phyloP scores from a whole-genome alignment of 2,888 invertebrate species.

The Prenolepis imparis region DNA sequence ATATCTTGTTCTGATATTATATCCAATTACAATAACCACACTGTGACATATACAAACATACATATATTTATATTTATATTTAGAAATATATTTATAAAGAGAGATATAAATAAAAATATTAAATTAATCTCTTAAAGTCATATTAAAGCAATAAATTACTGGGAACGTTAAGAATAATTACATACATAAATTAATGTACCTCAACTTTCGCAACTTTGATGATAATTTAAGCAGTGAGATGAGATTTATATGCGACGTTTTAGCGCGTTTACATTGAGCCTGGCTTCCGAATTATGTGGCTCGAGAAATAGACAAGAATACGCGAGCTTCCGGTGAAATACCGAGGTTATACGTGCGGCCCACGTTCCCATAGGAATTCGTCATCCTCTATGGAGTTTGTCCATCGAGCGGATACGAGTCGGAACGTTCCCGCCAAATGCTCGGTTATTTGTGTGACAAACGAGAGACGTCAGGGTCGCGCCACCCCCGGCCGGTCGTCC shows the following conservation, averaged over 20 bases:
- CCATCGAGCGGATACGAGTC: conserved; percentile 76
- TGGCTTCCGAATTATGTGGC: conserved; percentile 21
- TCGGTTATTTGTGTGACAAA: conserved; percentile 85
- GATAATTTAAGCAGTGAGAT: not conserved
- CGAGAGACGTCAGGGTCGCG: conserved; percentile 82
- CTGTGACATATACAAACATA: not conserved
- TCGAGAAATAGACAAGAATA: conserved; percentile 49
- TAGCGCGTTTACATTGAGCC: conserved; percentile 13
- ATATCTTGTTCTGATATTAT: not conserved
- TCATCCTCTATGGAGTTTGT: conserved; percentile 81
- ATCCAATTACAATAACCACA: not conserved
- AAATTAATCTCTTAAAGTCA: not conserved
- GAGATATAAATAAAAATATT: not conserved
- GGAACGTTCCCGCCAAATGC: conserved; percentile 82
- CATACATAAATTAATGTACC: not conserved
- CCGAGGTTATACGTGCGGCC: conserved; percentile 59
- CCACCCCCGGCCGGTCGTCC: conserved; percentile 61
- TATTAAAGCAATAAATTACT: not conserved
- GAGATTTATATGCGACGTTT: conserved; percentile 35
- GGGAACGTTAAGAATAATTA: not conserved
- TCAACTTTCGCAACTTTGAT: not conserved
- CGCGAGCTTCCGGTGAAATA: conserved; percentile 64
- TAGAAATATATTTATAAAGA: not conserved
- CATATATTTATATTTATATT: not conserved
- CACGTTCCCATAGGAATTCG: conserved; percentile 78